A percentile compares a stretch with the other conserved stretches of the same genome.
These are phyloP conservation scores for Sesamia nonagrioides DNA, from an alignment of 1,140 invertebrate genomes.

Conservation along the genomic window DNA sequence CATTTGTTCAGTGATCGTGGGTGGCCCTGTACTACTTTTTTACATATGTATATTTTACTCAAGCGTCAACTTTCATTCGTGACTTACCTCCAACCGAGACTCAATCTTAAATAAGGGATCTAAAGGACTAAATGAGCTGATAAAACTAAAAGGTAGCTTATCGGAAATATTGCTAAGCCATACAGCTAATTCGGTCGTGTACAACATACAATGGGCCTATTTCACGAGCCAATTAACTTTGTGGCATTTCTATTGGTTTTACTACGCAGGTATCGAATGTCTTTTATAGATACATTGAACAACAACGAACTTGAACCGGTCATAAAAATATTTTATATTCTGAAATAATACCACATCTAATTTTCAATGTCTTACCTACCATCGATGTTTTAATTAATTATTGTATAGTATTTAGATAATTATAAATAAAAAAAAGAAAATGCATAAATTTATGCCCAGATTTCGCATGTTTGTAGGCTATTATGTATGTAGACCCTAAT, in stretches of 20 bases:
- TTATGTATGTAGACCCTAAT: too few species aligned
- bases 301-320: neutral
- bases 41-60: constrained; percentile 72
- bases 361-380: too few species aligned
- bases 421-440: too few species aligned
- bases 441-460: too few species aligned
- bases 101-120: constrained; percentile 67
- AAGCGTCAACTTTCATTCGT: constrained; percentile 64
- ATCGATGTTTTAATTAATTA: too few species aligned
- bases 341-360: neutral
- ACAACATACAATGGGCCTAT: constrained; percentile 78
- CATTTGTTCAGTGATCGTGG: constrained; percentile 73
- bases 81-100: constrained; percentile 60
- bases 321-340: too few species aligned
- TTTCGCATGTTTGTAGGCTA: too few species aligned
- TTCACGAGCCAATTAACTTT: constrained; percentile 80
- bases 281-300: constrained; percentile 36
- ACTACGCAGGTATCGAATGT: constrained; percentile 47
- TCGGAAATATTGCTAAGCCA: constrained; percentile 68
- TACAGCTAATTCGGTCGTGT: constrained; percentile 75
- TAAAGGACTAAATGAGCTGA: constrained; percentile 58
- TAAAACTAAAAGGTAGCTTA: constrained; percentile 62
- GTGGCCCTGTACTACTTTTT: constrained; percentile 78
- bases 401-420: too few species aligned
- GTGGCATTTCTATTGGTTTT: constrained; percentile 67